These are phyloP conservation scores for Pterostichus madidus DNA, from an alignment of 2,888 invertebrate species.

Conservation along the genomic window DNA sequence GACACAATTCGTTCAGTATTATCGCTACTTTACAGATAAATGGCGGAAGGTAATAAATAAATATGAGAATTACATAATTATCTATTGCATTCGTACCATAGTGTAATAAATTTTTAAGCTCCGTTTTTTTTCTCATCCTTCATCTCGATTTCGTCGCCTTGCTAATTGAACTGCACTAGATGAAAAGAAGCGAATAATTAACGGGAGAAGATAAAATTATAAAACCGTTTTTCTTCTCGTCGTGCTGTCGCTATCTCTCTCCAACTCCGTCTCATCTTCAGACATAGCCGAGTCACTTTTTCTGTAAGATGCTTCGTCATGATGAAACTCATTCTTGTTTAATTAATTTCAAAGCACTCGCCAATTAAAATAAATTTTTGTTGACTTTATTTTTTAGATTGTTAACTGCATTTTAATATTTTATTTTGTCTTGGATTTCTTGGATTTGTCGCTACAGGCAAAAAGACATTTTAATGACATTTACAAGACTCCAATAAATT, in stretches of 20 bases:
- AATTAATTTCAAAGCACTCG: slow-evolving; percentile 56
- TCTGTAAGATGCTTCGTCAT: slow-evolving; percentile 32
- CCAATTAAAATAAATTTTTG: slow-evolving; percentile 49
- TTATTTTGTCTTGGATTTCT: slow-evolving; percentile 29
- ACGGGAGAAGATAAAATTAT: slow-evolving; percentile 52
- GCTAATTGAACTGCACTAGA: slow-evolving; percentile 17
- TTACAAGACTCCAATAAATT: neutral
- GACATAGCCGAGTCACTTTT: slow-evolving; percentile 45
- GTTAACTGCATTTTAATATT: slow-evolving; percentile 49
- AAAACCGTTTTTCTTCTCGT: slow-evolving; percentile 29
- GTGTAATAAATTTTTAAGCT: too few species aligned
- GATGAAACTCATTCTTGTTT: slow-evolving; percentile 55
- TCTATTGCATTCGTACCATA: neutral
- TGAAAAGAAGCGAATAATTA: slow-evolving; percentile 57
- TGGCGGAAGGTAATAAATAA: too few species aligned
- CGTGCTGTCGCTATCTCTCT: neutral
- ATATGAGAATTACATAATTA: too few species aligned
- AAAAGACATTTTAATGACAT: too few species aligned
- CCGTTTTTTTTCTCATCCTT: neutral
- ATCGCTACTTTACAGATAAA: too few species aligned
- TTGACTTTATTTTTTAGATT: slow-evolving; percentile 41
- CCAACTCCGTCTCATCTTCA: neutral
- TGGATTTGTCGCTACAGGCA: neutral
- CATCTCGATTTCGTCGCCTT: neutral
- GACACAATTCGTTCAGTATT: too few species aligned